A percentile compares a stretch with the other conserved stretches of the same genome.
Evolutionary conservation across 2,888 invertebrate genomes (phyloP).

Genomic region (Melikaiella ostensackeni): DNA sequence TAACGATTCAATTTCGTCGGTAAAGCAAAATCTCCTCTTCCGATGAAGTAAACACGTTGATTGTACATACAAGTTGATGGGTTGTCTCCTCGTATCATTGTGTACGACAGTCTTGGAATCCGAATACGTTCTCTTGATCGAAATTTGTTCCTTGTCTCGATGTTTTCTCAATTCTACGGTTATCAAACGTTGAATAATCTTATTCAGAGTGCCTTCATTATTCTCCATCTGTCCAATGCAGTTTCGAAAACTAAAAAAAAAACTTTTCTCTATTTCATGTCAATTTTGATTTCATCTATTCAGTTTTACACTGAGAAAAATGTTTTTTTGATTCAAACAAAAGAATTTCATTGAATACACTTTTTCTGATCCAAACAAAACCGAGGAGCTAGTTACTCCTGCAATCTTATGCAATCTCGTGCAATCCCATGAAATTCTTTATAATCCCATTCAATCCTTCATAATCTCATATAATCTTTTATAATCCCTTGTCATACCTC

Average conservation of each 20-base stretch:
- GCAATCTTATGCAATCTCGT: too few relatives aligned
- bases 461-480: too few relatives aligned
- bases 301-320: too few relatives aligned
- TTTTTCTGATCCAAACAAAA: too few relatives aligned
- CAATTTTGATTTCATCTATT: too few relatives aligned
- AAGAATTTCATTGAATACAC: too few relatives aligned
- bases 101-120: constrained; percentile 45
- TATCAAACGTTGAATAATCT: constrained; percentile 51
- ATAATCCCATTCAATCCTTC: too few relatives aligned
- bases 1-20: background rate
- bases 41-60: constrained; percentile 22
- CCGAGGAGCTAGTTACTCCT: too few relatives aligned
- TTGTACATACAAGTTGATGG: constrained; percentile 21
- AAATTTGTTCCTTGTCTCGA: constrained; percentile 42
- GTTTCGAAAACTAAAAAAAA: background rate
- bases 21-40: background rate
- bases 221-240: background rate
- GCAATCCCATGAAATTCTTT: too few relatives aligned
- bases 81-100: constrained; percentile 3
- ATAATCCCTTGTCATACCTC: too few relatives aligned
- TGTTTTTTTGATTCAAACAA: too few relatives aligned
- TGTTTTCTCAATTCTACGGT: constrained; percentile 49
- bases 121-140: constrained; percentile 48
- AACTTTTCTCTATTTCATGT: background rate
- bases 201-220: background rate